These are phyloP conservation scores for Mythimna vitellina DNA, from an alignment of 2,888 invertebrate genomes.

Conservation along the genomic window DNA sequence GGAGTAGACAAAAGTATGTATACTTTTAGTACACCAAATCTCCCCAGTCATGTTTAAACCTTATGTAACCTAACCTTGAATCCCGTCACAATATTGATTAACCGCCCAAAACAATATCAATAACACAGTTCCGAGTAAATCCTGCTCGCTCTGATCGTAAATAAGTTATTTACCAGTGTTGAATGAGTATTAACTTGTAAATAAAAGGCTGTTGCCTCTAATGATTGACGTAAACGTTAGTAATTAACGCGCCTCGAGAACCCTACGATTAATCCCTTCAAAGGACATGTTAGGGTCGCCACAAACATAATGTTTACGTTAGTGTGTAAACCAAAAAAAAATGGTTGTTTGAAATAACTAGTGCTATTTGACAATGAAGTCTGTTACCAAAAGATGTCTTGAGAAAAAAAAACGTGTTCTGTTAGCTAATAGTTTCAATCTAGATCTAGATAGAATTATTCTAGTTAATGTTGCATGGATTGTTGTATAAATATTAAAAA, in stretches of 20 bases:
- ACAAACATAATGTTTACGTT: background rate
- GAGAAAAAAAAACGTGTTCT: constrained; percentile 1
- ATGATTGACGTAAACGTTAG: constrained; percentile 73
- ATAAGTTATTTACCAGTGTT: constrained; percentile 68
- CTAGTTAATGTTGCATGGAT: background rate
- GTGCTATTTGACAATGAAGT: background rate
- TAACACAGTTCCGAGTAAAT: constrained; percentile 30
- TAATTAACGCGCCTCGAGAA: constrained; percentile 78
- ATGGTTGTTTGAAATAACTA: no score
- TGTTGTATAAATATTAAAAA: background rate
- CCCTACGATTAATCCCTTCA: constrained; percentile 75
- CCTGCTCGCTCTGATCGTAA: constrained; percentile 46
- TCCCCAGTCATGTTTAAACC: background rate
- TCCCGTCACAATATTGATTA: constrained; percentile 27
- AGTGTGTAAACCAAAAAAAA: background rate
- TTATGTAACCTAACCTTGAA: constrained; percentile 1
- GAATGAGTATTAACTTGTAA: constrained; percentile 71
- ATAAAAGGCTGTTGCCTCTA: constrained; percentile 72
- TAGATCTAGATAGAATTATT: background rate
- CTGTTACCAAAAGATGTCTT: background rate
- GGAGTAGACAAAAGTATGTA: no score
- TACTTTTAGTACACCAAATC: background rate
- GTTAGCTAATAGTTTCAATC: constrained; percentile 7
- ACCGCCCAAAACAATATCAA: constrained; percentile 18
- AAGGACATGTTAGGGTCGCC: constrained; percentile 69